A percentile compares a stretch with the other conserved stretches of the same genome.
Conservation (phyloP, 2,797 vertebrate genomes). For the Otolemur crassicaudatus region DNA sequence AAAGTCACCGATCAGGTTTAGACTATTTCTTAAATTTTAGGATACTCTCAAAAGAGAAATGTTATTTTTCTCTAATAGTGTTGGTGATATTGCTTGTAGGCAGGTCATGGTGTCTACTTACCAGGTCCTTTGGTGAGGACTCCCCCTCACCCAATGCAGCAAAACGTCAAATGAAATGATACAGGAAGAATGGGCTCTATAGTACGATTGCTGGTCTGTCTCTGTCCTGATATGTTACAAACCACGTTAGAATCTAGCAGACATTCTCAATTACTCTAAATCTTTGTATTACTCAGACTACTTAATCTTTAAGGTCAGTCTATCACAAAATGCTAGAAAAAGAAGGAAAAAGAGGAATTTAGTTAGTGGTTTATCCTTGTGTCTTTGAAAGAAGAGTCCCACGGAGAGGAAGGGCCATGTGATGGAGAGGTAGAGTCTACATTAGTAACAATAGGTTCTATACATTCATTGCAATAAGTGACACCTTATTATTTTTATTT, state of each 20-base stretch:
- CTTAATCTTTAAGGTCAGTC: neutral
- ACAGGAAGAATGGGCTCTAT: neutral
- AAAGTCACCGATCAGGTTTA: neutral
- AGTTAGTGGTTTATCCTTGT: neutral
- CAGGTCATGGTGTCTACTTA: neutral
- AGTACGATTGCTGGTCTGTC: neutral
- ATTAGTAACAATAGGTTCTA: neutral
- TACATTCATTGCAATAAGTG: neutral
- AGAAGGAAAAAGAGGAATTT: neutral
- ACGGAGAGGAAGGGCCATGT: neutral
- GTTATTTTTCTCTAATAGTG: neutral
- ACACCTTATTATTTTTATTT: neutral
- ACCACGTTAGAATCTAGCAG: neutral
- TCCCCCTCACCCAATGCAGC: neutral
- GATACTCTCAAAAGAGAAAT: constrained; percentile 1
- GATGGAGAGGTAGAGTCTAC: neutral
- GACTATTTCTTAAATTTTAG: neutral
- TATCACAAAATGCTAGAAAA: neutral
- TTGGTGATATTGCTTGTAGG: neutral
- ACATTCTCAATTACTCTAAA: neutral
- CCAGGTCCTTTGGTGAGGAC: neutral
- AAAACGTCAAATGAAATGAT: neutral
- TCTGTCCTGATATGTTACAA: constrained; percentile 15
- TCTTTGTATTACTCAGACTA: neutral
- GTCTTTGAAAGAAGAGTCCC: no score